phyloP scores from a whole-genome alignment of 30 jellyfish, hydroid and myxozoan species.

The Turritopsis rubra region DNA sequence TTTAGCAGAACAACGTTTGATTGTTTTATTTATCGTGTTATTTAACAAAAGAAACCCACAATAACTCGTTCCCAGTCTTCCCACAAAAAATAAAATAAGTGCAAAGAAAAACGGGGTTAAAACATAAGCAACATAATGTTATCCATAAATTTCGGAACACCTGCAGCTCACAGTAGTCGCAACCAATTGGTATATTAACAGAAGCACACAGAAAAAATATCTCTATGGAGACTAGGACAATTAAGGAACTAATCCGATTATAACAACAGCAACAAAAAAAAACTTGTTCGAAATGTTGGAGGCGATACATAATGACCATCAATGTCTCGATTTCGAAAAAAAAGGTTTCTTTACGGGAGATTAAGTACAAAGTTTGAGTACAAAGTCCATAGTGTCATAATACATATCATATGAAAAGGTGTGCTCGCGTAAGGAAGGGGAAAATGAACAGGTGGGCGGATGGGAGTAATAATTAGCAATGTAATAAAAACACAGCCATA shows the following conservation, averaged over 20 bases:
- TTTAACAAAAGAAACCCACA: background rate
- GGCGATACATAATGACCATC: background rate
- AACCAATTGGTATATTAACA: background rate
- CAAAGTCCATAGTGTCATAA: background rate
- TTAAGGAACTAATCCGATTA: too few relatives aligned
- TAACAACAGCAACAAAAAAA: too few relatives aligned
- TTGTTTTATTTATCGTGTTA: background rate
- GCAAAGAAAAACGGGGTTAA: background rate
- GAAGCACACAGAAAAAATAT: too few relatives aligned
- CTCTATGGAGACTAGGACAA: too few relatives aligned
- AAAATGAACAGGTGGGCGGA: too few relatives aligned
- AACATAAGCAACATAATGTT: background rate
- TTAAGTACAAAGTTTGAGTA: too few relatives aligned
- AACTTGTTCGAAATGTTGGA: background rate
- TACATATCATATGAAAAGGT: background rate
- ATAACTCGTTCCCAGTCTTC: background rate
- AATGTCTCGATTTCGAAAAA: background rate
- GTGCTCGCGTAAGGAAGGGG: background rate
- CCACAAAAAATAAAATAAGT: background rate
- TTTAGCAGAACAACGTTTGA: background rate
- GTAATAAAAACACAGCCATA: background rate
- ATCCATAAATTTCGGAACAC: background rate
- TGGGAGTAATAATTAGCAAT: too few relatives aligned
- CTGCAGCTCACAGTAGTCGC: too few relatives aligned
- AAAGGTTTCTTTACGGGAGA: too few relatives aligned